A percentile compares a stretch with the other conserved stretches of the same genome.
Evolutionary conservation across 2,888 invertebrate genomes (phyloP).

Genomic region (Cephus runcator): DNA sequence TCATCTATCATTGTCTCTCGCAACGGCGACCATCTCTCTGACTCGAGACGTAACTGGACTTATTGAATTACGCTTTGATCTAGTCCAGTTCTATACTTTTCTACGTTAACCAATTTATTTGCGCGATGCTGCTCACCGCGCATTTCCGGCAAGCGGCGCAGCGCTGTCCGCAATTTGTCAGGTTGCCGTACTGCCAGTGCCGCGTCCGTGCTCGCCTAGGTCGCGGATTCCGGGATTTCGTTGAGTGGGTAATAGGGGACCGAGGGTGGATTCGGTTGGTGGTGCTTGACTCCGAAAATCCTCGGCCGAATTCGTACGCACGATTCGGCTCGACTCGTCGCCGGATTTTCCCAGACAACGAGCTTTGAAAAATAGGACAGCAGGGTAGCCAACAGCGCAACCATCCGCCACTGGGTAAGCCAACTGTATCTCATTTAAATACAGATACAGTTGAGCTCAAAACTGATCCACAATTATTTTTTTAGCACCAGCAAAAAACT

Average conservation of each 20-base stretch:
- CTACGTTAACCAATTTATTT: neutral
- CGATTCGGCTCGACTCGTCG: neutral
- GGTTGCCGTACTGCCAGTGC: neutral
- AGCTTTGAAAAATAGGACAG: neutral
- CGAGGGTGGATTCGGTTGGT: neutral
- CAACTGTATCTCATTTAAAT: neutral
- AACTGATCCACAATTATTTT: neutral
- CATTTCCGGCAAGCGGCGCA: conserved; percentile 13
- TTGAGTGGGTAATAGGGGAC: neutral
- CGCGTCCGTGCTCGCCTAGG: neutral
- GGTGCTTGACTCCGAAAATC: neutral
- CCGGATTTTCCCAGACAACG: neutral
- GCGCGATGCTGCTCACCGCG: neutral
- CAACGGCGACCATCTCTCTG: too few relatives aligned
- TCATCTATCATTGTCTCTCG: too few relatives aligned
- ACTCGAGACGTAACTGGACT: too few relatives aligned
- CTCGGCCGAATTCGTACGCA: neutral
- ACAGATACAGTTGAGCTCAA: neutral
- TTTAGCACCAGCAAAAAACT: neutral
- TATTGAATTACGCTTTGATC: neutral
- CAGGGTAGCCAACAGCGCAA: neutral
- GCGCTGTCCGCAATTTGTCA: conserved; percentile 25
- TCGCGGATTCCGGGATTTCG: neutral
- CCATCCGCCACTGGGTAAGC: neutral
- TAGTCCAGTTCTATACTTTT: neutral